Conservation (phyloP, 2,888 invertebrate species). For the Drosophila mulleri region DNA sequence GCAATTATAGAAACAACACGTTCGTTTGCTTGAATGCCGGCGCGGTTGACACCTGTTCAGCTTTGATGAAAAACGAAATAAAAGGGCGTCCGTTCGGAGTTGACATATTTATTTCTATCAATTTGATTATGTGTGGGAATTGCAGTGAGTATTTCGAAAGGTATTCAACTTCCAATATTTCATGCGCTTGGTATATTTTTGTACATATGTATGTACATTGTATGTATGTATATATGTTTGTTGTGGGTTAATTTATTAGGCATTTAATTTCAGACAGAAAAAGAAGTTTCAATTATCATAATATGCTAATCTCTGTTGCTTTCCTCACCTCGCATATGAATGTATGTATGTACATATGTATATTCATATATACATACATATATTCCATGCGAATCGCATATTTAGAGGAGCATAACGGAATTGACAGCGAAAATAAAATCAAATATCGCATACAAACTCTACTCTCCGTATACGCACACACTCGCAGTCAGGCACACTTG, state of each 20-base stretch:
- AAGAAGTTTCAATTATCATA: slow-evolving; percentile 64
- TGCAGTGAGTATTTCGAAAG: neutral
- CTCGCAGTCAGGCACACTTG: neutral
- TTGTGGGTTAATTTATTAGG: neutral
- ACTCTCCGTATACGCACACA: neutral
- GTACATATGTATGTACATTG: too few species aligned
- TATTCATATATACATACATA: neutral
- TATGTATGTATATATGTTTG: too few species aligned
- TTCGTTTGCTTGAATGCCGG: slow-evolving; percentile 4
- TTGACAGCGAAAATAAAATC: slow-evolving; percentile 70
- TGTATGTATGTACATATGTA: neutral
- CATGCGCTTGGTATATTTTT: too few species aligned
- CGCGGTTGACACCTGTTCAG: slow-evolving; percentile 59
- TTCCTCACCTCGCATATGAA: neutral
- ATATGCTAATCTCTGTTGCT: slow-evolving; percentile 36
- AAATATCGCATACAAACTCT: slow-evolving; percentile 21
- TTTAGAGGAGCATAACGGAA: slow-evolving; percentile 68
- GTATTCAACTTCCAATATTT: neutral
- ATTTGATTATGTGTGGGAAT: neutral
- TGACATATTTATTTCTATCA: neutral
- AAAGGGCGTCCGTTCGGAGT: neutral
- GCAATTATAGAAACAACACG: slow-evolving; percentile 66
- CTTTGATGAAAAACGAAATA: neutral
- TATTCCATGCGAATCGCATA: slow-evolving; percentile 54
- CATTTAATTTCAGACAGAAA: neutral